Conservation (phyloP, 1,140 invertebrate genomes). For the Calliphora vicina region DNA sequence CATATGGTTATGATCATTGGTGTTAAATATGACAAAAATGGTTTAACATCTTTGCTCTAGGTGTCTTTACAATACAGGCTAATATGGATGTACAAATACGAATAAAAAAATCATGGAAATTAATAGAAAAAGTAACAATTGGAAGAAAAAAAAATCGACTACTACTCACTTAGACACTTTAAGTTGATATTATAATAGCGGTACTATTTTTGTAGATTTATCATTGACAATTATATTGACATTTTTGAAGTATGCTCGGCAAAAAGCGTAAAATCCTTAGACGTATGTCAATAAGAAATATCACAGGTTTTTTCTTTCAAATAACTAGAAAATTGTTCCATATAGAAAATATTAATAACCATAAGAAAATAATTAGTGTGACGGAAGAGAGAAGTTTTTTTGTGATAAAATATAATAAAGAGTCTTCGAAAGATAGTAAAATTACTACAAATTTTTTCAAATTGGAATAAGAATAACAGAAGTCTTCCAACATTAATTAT, state of each 20-base stretch:
- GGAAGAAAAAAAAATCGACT: background rate
- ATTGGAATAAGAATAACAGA: no score
- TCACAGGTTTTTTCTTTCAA: background rate
- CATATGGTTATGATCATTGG: slow-evolving; percentile 16
- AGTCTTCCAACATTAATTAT: no score
- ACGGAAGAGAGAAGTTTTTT: no score
- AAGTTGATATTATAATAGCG: slow-evolving; percentile 2
- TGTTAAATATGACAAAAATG: slow-evolving; percentile 17
- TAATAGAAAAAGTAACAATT: no score
- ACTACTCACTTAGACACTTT: background rate
- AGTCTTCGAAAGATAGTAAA: no score
- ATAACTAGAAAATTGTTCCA: background rate
- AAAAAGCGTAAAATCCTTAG: slow-evolving; percentile 12
- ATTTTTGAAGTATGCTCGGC: background rate
- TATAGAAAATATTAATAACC: background rate
- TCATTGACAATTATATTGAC: slow-evolving; percentile 5
- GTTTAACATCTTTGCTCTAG: slow-evolving; percentile 12
- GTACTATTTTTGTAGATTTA: slow-evolving; percentile 10
- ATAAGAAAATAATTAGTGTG: no score
- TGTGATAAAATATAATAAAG: no score
- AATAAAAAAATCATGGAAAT: background rate
- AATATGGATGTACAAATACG: background rate
- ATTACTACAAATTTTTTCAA: no score
- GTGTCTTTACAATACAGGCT: background rate
- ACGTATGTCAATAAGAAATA: background rate